Conservation (phyloP, 2,888 invertebrate species). For the Athrips mouffetella region DNA sequence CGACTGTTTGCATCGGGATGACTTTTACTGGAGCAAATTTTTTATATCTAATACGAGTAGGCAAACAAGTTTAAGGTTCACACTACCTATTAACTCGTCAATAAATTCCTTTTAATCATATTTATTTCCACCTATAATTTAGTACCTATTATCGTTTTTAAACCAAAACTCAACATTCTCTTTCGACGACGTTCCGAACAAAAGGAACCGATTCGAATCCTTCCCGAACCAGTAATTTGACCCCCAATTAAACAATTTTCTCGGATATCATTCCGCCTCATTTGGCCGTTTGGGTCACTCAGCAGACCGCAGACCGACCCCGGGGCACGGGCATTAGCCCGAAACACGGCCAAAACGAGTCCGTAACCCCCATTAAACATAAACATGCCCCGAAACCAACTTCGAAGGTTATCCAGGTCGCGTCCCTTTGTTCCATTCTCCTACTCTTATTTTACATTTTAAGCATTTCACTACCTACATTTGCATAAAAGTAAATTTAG, state of each 20-base stretch:
- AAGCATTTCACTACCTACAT: slow-evolving; percentile 38
- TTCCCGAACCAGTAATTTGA: slow-evolving; percentile 66
- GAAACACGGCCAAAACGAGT: slow-evolving; percentile 53
- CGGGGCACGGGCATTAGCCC: slow-evolving; percentile 65
- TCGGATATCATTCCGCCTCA: slow-evolving; percentile 70
- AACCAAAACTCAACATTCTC: neutral
- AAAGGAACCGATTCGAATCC: slow-evolving; percentile 45
- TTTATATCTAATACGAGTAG: too few relatives aligned
- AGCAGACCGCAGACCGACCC: slow-evolving; percentile 46
- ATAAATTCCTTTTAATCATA: too few relatives aligned
- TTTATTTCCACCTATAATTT: neutral
- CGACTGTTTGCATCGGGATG: too few relatives aligned
- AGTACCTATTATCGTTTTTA: neutral
- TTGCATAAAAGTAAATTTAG: slow-evolving; percentile 55
- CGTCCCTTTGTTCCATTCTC: slow-evolving; percentile 47
- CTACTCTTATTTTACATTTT: slow-evolving; percentile 40
- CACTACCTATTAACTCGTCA: too few relatives aligned
- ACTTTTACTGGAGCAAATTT: too few relatives aligned
- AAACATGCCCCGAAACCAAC: slow-evolving; percentile 72
- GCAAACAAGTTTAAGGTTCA: too few relatives aligned
- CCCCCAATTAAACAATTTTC: slow-evolving; percentile 75
- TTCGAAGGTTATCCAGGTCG: slow-evolving; percentile 53
- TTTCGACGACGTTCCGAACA: slow-evolving; percentile 39
- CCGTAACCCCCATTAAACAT: slow-evolving; percentile 71
- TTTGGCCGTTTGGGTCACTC: slow-evolving; percentile 55